Percentiles rank a stretch among this genome's conserved stretches.
Conservation (phyloP, 2,888 invertebrate genomes). For the Limnephilus marmoratus region DNA sequence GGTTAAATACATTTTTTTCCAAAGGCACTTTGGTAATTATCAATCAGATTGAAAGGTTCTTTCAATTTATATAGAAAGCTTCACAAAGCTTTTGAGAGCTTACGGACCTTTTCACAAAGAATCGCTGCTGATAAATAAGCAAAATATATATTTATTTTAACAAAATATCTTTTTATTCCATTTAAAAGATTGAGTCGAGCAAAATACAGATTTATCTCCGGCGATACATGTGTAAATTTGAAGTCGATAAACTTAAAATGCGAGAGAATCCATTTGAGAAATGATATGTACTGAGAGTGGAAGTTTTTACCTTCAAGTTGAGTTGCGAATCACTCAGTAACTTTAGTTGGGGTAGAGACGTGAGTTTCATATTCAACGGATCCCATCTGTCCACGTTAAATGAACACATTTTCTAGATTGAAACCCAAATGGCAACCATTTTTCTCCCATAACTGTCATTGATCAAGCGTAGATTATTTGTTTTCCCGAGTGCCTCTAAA, state of each 20-base stretch:
- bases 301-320: constrained; percentile 38
- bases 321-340: constrained; percentile 15
- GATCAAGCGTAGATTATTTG: background rate
- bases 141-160: background rate
- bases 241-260: constrained; percentile 1
- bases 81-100: constrained; percentile 6
- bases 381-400: constrained; percentile 3
- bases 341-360: constrained; percentile 20
- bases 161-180: background rate
- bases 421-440: background rate
- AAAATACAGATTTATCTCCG: background rate
- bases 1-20: constrained; percentile 37
- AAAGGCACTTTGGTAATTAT: constrained; percentile 38
- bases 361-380: constrained; percentile 18
- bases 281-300: constrained; percentile 22
- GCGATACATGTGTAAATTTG: constrained; percentile 8
- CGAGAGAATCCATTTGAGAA: constrained; percentile 19
- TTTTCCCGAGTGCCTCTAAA: background rate
- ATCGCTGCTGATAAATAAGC: background rate
- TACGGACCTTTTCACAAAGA: constrained; percentile 12
- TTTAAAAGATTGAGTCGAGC: background rate
- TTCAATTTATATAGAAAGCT: constrained; percentile 33
- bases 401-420: background rate
- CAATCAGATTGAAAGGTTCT: constrained; percentile 47
- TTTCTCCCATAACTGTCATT: background rate